phyloP scores from a whole-genome alignment of 2,888 invertebrate genomes.

The Quadriops clusia region DNA sequence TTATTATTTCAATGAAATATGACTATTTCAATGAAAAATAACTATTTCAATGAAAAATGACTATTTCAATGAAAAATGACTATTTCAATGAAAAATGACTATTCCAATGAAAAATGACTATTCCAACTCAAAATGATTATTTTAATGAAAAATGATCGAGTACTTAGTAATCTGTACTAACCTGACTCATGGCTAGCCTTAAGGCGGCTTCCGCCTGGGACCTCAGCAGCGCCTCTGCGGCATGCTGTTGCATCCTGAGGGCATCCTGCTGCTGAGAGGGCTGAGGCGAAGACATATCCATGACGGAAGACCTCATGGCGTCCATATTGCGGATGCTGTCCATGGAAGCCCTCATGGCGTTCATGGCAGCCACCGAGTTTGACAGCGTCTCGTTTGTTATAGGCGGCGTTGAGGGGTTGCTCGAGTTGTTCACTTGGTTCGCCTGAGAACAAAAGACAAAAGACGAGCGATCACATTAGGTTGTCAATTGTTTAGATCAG shows the following conservation, averaged over 20 bases:
- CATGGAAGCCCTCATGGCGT: conserved; percentile 48
- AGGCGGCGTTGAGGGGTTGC: conserved; percentile 38
- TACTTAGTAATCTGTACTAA: conserved; percentile 13
- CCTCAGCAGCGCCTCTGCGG: conserved; percentile 67
- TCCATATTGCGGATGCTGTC: conserved; percentile 42
- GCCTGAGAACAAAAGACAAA: conserved; percentile 29
- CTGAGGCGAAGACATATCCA: conserved; percentile 37
- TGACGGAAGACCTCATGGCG: conserved; percentile 39
- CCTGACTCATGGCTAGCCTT: conserved; percentile 67
- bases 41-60: too few relatives aligned
- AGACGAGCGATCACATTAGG: too few relatives aligned
- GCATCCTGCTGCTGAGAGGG: conserved; percentile 34
- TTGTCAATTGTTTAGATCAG: too few relatives aligned
- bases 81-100: too few relatives aligned
- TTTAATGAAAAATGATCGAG: too few relatives aligned
- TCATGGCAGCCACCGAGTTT: conserved; percentile 45
- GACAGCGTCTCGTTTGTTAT: conserved; percentile 36
- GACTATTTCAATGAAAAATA: too few relatives aligned
- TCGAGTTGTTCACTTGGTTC: conserved; percentile 35
- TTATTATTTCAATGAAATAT: too few relatives aligned
- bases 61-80: too few relatives aligned
- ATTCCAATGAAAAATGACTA: too few relatives aligned
- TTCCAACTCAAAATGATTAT: conserved; percentile 1
- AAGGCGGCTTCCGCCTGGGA: conserved; percentile 79
- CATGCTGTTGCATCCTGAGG: conserved; percentile 46